Base-by-base conservation (phyloP, 2,888 invertebrate genomes). In the Alcis repandata region DNA sequence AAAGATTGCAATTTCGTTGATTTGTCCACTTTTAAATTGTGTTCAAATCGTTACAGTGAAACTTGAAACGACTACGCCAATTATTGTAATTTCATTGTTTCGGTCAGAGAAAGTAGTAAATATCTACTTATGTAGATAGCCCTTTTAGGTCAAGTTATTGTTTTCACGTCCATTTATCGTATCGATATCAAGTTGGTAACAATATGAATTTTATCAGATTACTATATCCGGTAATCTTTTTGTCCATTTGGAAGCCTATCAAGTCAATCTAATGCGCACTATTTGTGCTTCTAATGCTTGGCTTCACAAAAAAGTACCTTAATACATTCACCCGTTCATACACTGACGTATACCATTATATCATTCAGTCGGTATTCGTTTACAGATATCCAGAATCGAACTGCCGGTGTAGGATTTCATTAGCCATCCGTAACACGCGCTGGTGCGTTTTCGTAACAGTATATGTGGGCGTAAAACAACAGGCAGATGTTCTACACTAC, bases 401-500 rank as follows among this genome's bases (percentile, higher is more conserved):
- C 60, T 52, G 59, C 64, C 41, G 51, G 67, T 68, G 63, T 67
- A 66, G 63, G 59, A 64, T 67, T 65, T 68, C 65, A 68, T 67
- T 68, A 59, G 60, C 33, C 49, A 60, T 60, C 63, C 58, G 63
- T 67, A 48, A 62, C 63, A 66, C 63, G 63, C 69, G 64, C 38
- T 63, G 22, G 54, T 78, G 70, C 69, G 74, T 75, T 80, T 77
- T 79, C 80, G 91, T 89, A 92, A 91, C 85, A 74, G 75, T 81
- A 92, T 91, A 88, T 81, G 89, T 87, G 91, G 92, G 92, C 91
- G 92, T 90, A 77, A 80, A 83, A 81, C 77, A 82, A 80, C 79
- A 75, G 84, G 85, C 92, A 93, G 90, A 92, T 93, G 92, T 87
- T 85, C 83, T 77, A 75, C 80, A 79, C 78, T 78, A 77, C 80